Evolutionary conservation across 2,797 vertebrate species (phyloP).

Genomic region (Notamacropus eugenii): DNA sequence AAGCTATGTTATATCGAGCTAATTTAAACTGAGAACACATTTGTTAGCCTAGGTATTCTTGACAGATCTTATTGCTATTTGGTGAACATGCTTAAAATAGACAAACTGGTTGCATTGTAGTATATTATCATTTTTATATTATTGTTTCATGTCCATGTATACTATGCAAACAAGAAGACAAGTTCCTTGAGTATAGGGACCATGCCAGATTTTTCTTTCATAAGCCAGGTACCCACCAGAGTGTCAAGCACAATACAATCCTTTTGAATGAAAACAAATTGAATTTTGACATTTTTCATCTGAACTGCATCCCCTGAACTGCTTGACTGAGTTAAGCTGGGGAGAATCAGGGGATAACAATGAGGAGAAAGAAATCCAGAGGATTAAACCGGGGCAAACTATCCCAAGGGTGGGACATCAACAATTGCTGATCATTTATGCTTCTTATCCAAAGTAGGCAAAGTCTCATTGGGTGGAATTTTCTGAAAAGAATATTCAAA

Average conservation of each 20-base stretch:
- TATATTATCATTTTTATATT: background rate
- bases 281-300: background rate
- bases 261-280: background rate
- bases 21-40: background rate
- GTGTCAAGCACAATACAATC: background rate
- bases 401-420: slow-evolving; percentile 8
- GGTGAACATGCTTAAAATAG: background rate
- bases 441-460: background rate
- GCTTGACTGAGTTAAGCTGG: slow-evolving; percentile 37
- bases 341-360: slow-evolving; percentile 20
- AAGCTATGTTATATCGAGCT: background rate
- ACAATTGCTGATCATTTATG: background rate
- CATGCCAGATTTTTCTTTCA: background rate
- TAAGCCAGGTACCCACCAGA: background rate
- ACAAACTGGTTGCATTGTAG: background rate
- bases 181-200: background rate
- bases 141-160: background rate
- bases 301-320: background rate
- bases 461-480: background rate
- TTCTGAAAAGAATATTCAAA: background rate
- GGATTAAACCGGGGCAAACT: slow-evolving; percentile 17
- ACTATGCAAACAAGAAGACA: background rate
- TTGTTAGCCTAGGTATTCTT: background rate
- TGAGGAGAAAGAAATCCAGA: slow-evolving; percentile 23
- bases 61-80: background rate